phyloP scores from a whole-genome alignment of 1,140 invertebrate species.

The Helicoverpa armigera region DNA sequence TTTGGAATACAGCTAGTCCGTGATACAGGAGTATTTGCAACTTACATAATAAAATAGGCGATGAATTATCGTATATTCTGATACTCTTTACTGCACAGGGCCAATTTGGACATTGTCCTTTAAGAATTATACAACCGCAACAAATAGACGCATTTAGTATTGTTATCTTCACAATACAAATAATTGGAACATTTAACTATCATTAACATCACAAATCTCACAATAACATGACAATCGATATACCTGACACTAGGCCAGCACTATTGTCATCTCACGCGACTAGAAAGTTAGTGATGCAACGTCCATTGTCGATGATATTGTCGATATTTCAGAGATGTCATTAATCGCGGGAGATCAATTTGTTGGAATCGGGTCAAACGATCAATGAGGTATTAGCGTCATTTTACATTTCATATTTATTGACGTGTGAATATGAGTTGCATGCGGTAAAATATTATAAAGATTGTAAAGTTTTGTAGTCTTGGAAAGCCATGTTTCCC shows the following conservation, averaged over 20 bases:
- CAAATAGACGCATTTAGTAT: neutral
- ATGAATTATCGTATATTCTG: too few species aligned
- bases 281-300: slow-evolving; percentile 28
- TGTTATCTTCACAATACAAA: neutral
- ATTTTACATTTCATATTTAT: neutral
- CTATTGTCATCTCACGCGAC: slow-evolving; percentile 18
- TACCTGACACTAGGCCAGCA: neutral
- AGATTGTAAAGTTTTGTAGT: neutral
- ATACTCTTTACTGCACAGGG: too few species aligned
- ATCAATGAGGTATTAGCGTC: slow-evolving; percentile 19
- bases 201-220: slow-evolving; percentile 3
- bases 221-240: slow-evolving; percentile 25
- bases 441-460: neutral
- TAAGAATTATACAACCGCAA: too few species aligned
- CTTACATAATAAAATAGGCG: too few species aligned
- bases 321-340: slow-evolving; percentile 28
- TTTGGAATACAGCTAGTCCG: too few species aligned
- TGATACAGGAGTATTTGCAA: too few species aligned
- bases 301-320: neutral
- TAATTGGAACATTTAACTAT: neutral
- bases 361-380: slow-evolving; percentile 9
- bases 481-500: too few species aligned
- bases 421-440: neutral
- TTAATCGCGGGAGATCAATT: slow-evolving; percentile 28
- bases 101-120: too few species aligned